Evolutionary conservation across 2,888 invertebrate genomes (phyloP).

Genomic region (Alloscopus bannaensis): DNA sequence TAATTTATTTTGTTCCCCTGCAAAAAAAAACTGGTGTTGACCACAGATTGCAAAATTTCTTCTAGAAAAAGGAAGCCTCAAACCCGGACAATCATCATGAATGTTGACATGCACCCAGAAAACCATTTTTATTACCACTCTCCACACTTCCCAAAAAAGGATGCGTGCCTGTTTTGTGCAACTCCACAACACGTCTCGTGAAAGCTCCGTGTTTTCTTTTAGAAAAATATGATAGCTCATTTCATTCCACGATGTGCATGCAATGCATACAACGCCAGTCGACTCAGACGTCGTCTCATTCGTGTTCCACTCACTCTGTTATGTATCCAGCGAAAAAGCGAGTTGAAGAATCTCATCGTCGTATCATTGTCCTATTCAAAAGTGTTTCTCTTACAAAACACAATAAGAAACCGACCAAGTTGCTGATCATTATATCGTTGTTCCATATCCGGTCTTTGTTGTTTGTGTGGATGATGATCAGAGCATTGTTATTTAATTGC

Average conservation of each 20-base stretch:
- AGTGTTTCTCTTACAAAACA: background rate
- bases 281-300: no score
- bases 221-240: no score
- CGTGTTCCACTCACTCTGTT: no score
- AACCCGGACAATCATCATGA: constrained; percentile 25
- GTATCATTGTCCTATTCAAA: constrained; percentile 22
- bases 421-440: constrained; percentile 40
- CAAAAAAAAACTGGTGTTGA: constrained; percentile 14
- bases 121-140: background rate
- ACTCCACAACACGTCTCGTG: no score
- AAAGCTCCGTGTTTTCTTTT: no score
- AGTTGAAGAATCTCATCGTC: background rate
- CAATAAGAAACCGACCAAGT: constrained; percentile 4
- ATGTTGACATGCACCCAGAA: no score
- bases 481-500: constrained; percentile 50
- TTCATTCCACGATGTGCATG: no score
- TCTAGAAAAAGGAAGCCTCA: constrained; percentile 56
- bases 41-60: constrained; percentile 38
- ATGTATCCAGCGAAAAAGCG: background rate
- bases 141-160: background rate
- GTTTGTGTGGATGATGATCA: constrained; percentile 14
- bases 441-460: constrained; percentile 62
- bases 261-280: no score
- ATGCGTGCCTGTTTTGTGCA: background rate
- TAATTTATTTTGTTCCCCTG: background rate